Base-by-base conservation (phyloP, 2,888 invertebrate species). In the Boloria selene region DNA sequence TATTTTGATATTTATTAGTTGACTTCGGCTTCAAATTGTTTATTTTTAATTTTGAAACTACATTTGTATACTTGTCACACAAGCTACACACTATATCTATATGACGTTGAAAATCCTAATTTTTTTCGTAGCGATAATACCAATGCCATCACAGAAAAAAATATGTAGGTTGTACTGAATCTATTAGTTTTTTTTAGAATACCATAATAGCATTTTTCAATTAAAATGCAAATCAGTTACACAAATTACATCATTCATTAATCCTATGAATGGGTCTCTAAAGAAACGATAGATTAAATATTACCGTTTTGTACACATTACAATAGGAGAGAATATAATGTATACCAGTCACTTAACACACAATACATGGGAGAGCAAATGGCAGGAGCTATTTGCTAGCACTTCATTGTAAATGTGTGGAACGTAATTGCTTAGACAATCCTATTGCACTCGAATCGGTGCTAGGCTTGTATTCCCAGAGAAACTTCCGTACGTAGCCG, bases 351-450 rank as follows among this genome's bases (percentile, higher is more conserved):
- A 68, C 65, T 71, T 71, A 61, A 65, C 69, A 69, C 62, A 70
- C 62, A 70, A 70, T 69, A 64, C 63, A 69, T 64, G 72, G 65
- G 72, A 71, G 69, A 64, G 63, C 68, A 64, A 67, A 64, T 64
- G 51, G 60, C 70, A 61, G 63, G 55, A 71, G 66, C 65, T 66
- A 64, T 69, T 71, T 70, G 64, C 61, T 61, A 61, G 62, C 67
- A 70, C 67, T 69, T 47, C 69, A 69, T 72, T 72, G 71, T 70
- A 56, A 68, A 71, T 71, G 58, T 68, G 49, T 49, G 45, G 22
- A 56, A 16, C 49, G 59, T 59, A 59, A 59, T 59, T 59, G 68
- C 58, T 67, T 67, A 70, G 70, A 71, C 65, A 66, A 65, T 67
- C 53, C 62, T 64, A 63, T 62, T 70, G 55, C 44, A 56, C 51